Evolutionary conservation across 2,888 invertebrate genomes (phyloP), one percentile per base, ranked within the genome.

Genomic region (Drosophila yooni): DNA sequence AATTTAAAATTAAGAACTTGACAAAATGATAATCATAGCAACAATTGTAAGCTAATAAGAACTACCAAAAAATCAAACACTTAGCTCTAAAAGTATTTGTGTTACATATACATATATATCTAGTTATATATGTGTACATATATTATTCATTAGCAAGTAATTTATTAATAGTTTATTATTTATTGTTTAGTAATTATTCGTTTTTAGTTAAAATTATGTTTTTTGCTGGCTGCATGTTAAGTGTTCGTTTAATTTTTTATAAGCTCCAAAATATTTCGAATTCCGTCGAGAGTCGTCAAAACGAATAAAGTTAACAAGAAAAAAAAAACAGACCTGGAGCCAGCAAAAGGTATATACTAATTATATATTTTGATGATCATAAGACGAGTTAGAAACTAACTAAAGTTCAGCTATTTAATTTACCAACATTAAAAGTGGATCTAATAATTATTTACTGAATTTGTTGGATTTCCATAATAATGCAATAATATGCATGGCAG

Each of bases 1-100:
- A 33, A 33, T 33, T 33, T 11, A 0, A 0, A 33, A 33, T 10
- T 10, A 33, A 0, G 33, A 33, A 33, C 0, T 3, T 0, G 0
- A 10, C 33, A 33, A 0, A 33, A 33, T 33, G 3, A 33, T 10
- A 31, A 31, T 31, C 10, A 31, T 31, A 8, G 2, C 31, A 31
- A 31, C 31, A 7, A 31, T 31, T 31, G 8, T 31, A 8, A 31
- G 31, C 8, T 31, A 31, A 0, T 31, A 31, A 2, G 8, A 8
- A 31, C 31, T 8, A 31, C 0, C 3, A 31, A 10, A 31, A 31
- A 31, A 31, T 31, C 31, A 31, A 31, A 2, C 6, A 29, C 27
- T 27, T 27, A 27, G 3, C 6, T 29, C 29, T 29, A 6, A 29
- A 29, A 29, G 29, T 27, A 3, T 27, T 27, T 27, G 27, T 27